A percentile compares a stretch with the other conserved stretches of the same genome.
Evolutionary conservation across 2,888 invertebrate genomes (phyloP).

Genomic region (Bellardia bayeri): DNA sequence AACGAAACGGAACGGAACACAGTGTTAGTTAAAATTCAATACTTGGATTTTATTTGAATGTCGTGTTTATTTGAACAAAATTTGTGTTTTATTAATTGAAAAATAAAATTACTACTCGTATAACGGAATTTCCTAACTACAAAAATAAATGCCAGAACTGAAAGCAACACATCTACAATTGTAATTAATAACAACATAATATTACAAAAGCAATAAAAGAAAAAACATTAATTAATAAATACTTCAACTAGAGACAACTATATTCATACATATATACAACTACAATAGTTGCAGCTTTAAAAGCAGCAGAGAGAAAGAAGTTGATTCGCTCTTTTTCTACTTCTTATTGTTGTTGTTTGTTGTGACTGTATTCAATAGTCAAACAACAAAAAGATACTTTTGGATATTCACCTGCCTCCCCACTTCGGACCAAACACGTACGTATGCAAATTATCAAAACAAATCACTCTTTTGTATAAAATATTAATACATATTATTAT

Average conservation of each 20-base stretch:
- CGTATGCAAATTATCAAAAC: slow-evolving; percentile 40
- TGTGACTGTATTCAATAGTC: slow-evolving; percentile 4
- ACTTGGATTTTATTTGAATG: background rate
- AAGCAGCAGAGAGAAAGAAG: slow-evolving; percentile 9
- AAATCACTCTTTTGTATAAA: slow-evolving; percentile 22
- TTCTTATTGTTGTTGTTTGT: background rate
- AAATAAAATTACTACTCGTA: background rate
- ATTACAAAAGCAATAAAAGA: background rate
- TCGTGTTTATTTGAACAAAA: background rate
- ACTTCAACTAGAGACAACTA: slow-evolving; percentile 3
- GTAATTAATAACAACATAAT: background rate
- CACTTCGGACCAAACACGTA: slow-evolving; percentile 50
- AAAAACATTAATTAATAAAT: slow-evolving; percentile 8
- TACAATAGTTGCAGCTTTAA: slow-evolving; percentile 6
- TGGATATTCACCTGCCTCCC: slow-evolving; percentile 22
- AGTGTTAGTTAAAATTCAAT: background rate
- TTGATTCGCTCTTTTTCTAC: background rate
- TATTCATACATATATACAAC: background rate
- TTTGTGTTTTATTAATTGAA: background rate
- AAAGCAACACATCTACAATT: background rate
- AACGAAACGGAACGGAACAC: background rate
- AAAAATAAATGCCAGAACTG: background rate
- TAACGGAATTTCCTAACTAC: background rate
- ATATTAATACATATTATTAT: background rate
- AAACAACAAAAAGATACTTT: slow-evolving; percentile 28